Base-by-base conservation (phyloP, 2,797 vertebrate species). In the Oreochromis grahami region DNA sequence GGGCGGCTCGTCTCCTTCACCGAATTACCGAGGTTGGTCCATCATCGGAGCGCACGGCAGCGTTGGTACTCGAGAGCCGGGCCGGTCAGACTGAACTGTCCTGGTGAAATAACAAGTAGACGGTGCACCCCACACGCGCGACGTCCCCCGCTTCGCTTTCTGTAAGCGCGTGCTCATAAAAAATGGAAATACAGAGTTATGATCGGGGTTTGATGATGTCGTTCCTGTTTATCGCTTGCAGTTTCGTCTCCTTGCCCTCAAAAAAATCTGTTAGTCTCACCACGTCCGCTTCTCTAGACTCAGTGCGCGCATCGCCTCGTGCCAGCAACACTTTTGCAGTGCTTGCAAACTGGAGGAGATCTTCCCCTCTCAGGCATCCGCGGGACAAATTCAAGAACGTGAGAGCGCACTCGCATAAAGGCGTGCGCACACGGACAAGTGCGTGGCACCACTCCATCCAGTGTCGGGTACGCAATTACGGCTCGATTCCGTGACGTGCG, bases 371-470 rank as follows among this genome's bases (percentile, higher is more conserved):
- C 85, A 4, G 68, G 92, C 92, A 86, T 93, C 95, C 91, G 93
- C 94, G 93, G 95, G 94, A 95, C 94, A 93, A 90, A 93, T 92
- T 94, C 93, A 95, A 94, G 92, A 91, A 83, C 32, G 87, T 10
- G 58, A 84, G 88, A 34, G 92, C 91, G 88, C 93, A 90, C 77
- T 82, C 91, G 87, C 90, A 11, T n/a, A 24, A 8, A 24, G 43
- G 74, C 78, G 32, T 6, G 87, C 60, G 13, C 81, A 24, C 76
- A 8, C 15, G 8, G 7, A 60, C 84, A 45, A 74, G 88, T 45
- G 87, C 85, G 13, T 2, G 74, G 74, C 43, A 6, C 70, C 52
- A 76, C 81, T 65, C 77, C 78, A 91, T 26, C 38, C 34, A 52
- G 36, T 6, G 3, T 34, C 15, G 65, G 36, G 55, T 87, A 81